Evolutionary conservation across 2,113 vertebrate species (phyloP), one percentile per base, ranked within the genome.

Genomic region (Tragelaphus scriptus): DNA sequence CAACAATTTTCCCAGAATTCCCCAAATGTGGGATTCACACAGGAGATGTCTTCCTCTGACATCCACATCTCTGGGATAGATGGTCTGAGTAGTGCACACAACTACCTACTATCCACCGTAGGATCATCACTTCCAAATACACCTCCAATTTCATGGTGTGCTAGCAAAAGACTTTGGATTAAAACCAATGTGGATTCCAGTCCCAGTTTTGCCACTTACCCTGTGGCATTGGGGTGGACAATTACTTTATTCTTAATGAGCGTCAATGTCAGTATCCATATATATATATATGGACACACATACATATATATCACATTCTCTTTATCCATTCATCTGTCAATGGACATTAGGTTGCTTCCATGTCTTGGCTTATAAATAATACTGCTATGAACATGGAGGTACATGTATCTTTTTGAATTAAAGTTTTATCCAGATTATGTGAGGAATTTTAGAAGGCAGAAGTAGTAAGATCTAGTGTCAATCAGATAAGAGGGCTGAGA

Each of bases 121-220:
- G 47, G 79, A 81, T 32, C 53, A 15, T 84, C 55, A 36, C 85
- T 94, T 86, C 56, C 71, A 87, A 90, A 94, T 51, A 19, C 4
- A 53, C 25, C 80, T 30, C n/a, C 21, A 65, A 65, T 80, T 93
- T 30, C 68, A 80, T 80, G 36, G 8, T 36, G 21, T 47, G 14
- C 26, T 47, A 80, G 53, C 79, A 81, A 91, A 85, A 95, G 36
- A 17, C 53, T 92, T 68, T 36, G 10, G 58, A 65, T 49, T 86
- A 88, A 96, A 97, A 58, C 44, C 47, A 96, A 59, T 15, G 36
- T 85, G n/a, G 11, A 86, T 89, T 94, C 71, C 77, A 91, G 92
- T 79, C 81, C 81, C 10, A 61, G 56, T 95, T 97, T 96, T 96
- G 10, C 44, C 55, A 91, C 55, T 90, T 88, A 75, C 21, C 15